phyloP scores from a whole-genome alignment of 2,113 vertebrate species.

The Zosterops pallidus region DNA sequence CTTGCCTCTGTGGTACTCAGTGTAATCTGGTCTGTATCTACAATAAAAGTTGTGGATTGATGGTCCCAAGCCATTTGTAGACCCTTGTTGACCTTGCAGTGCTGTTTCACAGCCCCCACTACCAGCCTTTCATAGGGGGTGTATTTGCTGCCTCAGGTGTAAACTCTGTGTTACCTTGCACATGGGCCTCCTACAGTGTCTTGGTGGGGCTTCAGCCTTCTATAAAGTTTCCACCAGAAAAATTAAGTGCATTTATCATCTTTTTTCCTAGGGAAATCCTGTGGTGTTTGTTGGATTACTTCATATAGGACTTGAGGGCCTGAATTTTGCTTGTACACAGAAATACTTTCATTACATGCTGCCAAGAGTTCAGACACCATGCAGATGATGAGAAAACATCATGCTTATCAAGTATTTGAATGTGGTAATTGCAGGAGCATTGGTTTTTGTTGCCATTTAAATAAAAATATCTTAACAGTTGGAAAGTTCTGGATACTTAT shows the following conservation, averaged over 20 bases:
- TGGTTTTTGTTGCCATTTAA: not conserved
- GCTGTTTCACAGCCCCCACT: not conserved
- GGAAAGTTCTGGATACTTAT: not conserved
- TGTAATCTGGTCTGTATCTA: not conserved
- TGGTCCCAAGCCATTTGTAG: not conserved
- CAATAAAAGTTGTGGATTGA: not conserved
- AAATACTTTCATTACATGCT: not conserved
- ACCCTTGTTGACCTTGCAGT: not conserved
- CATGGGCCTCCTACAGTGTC: not conserved
- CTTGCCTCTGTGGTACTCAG: not conserved
- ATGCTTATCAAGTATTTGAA: not conserved
- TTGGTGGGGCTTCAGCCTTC: not conserved
- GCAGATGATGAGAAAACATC: not conserved
- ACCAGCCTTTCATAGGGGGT: fast-evolving
- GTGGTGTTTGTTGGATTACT: not conserved
- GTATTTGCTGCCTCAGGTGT: not conserved
- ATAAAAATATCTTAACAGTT: not conserved
- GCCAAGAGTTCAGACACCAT: not conserved
- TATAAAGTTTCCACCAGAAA: not conserved
- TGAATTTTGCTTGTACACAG: not conserved
- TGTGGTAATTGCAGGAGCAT: not conserved
- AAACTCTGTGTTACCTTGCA: not conserved
- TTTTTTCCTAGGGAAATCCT: not conserved
- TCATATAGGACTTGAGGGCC: not conserved
- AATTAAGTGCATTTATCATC: not conserved